phyloP scores from a whole-genome alignment of 2,113 vertebrate species.

The Nesoenas mayeri region DNA sequence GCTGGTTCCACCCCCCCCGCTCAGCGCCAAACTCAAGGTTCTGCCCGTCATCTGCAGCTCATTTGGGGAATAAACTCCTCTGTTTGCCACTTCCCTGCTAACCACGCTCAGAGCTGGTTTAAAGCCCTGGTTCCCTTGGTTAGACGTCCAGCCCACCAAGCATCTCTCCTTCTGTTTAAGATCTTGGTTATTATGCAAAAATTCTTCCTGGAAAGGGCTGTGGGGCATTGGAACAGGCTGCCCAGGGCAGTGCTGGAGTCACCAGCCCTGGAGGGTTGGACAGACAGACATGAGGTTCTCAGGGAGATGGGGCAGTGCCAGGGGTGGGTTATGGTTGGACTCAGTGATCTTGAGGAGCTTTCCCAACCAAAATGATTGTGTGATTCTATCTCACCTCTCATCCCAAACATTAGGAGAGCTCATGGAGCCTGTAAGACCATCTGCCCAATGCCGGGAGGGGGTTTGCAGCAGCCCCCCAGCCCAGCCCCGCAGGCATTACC shows the following conservation, averaged over 20 bases:
- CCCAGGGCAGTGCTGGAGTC: no score
- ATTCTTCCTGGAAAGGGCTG: no score
- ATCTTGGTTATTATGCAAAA: not conserved
- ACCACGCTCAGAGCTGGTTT: not conserved
- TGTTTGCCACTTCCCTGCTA: not conserved
- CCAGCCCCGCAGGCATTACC: slow-evolving; percentile 68
- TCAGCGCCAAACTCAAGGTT: not conserved
- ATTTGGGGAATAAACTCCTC: not conserved
- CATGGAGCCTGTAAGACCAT: rapidly evolving
- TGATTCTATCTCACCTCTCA: not conserved
- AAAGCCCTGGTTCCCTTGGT: not conserved
- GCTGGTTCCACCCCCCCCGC: not conserved
- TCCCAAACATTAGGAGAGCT: not conserved
- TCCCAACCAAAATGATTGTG: no score
- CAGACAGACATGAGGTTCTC: no score
- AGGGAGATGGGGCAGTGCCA: no score
- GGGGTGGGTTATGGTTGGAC: no score
- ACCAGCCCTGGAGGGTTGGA: no score
- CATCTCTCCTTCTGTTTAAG: not conserved
- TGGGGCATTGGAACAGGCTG: no score
- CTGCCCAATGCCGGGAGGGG: rapidly evolving
- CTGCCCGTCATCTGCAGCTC: not conserved
- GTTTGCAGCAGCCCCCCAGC: not conserved
- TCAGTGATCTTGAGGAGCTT: no score
- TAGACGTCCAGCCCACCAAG: not conserved